Conservation (phyloP, 2,113 vertebrate species). For the Colistium nudipinnis region DNA sequence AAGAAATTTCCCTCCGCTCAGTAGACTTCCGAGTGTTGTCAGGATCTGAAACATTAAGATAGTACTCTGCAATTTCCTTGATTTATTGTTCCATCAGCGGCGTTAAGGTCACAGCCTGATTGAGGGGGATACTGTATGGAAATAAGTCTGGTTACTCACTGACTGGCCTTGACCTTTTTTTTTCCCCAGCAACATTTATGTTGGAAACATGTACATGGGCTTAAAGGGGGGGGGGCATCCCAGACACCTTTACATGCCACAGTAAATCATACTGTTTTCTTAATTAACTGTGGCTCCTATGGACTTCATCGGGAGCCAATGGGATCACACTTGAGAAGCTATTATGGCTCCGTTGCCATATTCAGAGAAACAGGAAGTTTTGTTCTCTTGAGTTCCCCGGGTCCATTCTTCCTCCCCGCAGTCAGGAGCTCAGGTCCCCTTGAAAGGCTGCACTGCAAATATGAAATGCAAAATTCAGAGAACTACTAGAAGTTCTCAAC, state of each 20-base stretch:
- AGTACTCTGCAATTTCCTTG: slow-evolving; percentile 56
- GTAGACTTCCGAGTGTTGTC: slow-evolving; percentile 33
- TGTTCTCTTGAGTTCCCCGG: too few relatives aligned
- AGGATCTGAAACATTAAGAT: slow-evolving; percentile 57
- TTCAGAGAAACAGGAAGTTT: not conserved
- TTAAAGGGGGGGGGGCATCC: too few relatives aligned
- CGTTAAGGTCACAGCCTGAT: slow-evolving; percentile 66
- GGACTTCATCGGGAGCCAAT: not conserved
- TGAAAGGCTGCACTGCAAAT: slow-evolving; percentile 31
- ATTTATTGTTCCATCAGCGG: slow-evolving; percentile 69
- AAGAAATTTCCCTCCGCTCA: slow-evolving; percentile 14
- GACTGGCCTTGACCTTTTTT: slow-evolving; percentile 61
- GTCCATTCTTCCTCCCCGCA: not conserved
- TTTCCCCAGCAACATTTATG: slow-evolving; percentile 35
- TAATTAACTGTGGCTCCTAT: not conserved
- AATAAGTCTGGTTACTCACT: slow-evolving; percentile 45
- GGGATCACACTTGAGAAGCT: not conserved
- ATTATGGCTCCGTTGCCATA: not conserved
- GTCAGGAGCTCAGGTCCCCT: slow-evolving; percentile 1
- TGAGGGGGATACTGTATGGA: slow-evolving; percentile 59
- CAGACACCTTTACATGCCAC: too few relatives aligned
- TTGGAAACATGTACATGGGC: slow-evolving; percentile 15
- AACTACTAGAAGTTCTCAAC: slow-evolving; percentile 38
- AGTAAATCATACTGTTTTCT: slow-evolving; percentile 25
- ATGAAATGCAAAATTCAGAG: slow-evolving; percentile 18